Evolutionary conservation across 2,797 vertebrate species (phyloP).

Genomic region (Myotis planiceps): DNA sequence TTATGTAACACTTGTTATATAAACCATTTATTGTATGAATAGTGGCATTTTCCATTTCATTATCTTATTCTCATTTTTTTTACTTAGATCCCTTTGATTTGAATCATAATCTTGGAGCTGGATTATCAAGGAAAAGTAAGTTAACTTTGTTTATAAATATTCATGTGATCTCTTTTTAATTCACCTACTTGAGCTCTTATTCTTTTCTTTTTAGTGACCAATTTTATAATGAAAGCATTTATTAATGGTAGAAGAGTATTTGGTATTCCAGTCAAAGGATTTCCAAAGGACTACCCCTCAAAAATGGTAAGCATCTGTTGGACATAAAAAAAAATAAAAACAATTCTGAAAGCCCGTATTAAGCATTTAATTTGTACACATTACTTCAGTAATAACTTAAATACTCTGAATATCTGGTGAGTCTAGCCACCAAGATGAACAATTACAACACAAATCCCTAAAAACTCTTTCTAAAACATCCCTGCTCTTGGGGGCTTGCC

Average conservation of each 20-base stretch:
- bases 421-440: neutral
- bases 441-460: neutral
- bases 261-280: conserved; percentile 91
- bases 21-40: neutral
- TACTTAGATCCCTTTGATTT: conserved; percentile 95
- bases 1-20: neutral
- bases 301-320: conserved; percentile 90
- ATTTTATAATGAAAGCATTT: conserved; percentile 99
- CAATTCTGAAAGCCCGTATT: neutral
- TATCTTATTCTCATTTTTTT: conserved; percentile 39
- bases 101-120: conserved; percentile 97
- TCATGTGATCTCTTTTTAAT: neutral
- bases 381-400: neutral
- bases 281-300: conserved; percentile 91
- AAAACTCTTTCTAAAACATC: neutral
- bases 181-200: conserved; percentile 1
- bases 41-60: neutral
- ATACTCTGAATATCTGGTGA: neutral
- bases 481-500: neutral
- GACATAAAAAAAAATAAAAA: neutral
- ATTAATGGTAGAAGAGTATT: conserved; percentile 96
- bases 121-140: conserved; percentile 97
- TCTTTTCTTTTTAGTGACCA: conserved; percentile 91
- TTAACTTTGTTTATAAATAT: conserved; percentile 35
- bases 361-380: neutral